Base-by-base conservation (phyloP, 2,113 vertebrate genomes). In the Nematolebias whitei region DNA sequence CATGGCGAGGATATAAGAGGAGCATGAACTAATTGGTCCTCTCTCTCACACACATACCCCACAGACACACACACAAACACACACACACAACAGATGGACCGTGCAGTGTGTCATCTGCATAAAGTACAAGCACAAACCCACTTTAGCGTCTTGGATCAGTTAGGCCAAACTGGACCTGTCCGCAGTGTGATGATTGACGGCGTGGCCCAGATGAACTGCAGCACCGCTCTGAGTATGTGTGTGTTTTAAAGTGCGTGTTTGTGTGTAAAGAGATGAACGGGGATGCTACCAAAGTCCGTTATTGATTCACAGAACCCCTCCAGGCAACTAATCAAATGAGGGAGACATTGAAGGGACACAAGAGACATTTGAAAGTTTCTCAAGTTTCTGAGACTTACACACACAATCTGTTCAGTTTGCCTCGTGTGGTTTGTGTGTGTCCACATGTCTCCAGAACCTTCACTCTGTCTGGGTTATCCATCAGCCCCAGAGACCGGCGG, bases 311-410 rank as follows among this genome's bases (percentile, higher is more conserved):
- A 29, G 60, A 58, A 48, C 68, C 86, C 85, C 86, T 71, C 74
- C 69, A 85, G 86, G 86, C 86, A 63, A 76, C 83, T 87, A 86
- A 88, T 92, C 89, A 90, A 86, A 89, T 82, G 83, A 82, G 70
- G 59, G 32, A 41, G 71, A 76, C 44, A 39, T 76, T 80, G 59
- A 80, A 44, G 79, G 79, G 79, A 76, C 76, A 71, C 68, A 41
- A 57, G 74, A 85, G 67, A 53, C 82, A 74, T 71, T 81, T 68
- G 67, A 70, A 80, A 89, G 83, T 87, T 87, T 87, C 77, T 85
- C 87, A 84, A 87, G 85, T 90, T 89, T 88, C 89, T 61, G 62
- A 55, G 67, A 51, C 20, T 51, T 29, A 35, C 20, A 62, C 52
- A 49, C 55, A 70, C 54, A 54, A 14, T 61, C 1, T 72, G 51